Evolutionary conservation across 2,797 vertebrate genomes (phyloP), one percentile per base, ranked within the genome.

Genomic region (Arrhamphus sclerolepis): DNA sequence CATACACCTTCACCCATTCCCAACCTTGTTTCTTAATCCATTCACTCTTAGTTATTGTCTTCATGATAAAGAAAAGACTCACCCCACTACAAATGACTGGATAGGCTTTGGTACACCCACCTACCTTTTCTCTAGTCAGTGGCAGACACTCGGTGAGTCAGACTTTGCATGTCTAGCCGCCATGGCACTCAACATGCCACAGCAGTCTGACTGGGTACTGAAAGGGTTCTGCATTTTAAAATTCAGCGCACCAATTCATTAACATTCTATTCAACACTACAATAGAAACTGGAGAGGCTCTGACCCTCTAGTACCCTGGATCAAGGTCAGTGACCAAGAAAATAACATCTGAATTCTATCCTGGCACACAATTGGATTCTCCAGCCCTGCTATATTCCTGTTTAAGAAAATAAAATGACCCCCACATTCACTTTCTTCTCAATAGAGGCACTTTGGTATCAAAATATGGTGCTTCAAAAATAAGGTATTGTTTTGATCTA

Each of bases 321-420:
- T 93, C 90, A 93, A 92, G 92, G 92, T 93, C 89, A 90, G 86
- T 88, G 86, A 91, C 88, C 87, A 91, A 89, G 89, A 88, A 92
- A 91, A 92, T 89, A 90, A 91, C 91, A 91, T 90, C 83, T 87
- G 87, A 88, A 89, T 91, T 87, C 80, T 80, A 80, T 81, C 72
- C 83, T 62, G 59, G 59, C 70, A 62, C 70, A 87, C 80, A 83
- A 83, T 82, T 76, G 81, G 66, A 82, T 86, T 84, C 81, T 78
- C 66, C 72, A 79, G 66, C 66, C 63, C 76, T 66, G 74, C 70
- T 77, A 79, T 82, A 79, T 78, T 70, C 57, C 66, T 39, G 61
- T 73, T 71, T 78, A 82, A 68, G 74, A 80, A 85, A 92, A 88
- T 74, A 73, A 84, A 87, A 83, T 77, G 41, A 69, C 44, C 42